These are phyloP conservation scores for Meliscaeva auricollis DNA, from an alignment of 2,888 invertebrate genomes.

Conservation along the genomic window DNA sequence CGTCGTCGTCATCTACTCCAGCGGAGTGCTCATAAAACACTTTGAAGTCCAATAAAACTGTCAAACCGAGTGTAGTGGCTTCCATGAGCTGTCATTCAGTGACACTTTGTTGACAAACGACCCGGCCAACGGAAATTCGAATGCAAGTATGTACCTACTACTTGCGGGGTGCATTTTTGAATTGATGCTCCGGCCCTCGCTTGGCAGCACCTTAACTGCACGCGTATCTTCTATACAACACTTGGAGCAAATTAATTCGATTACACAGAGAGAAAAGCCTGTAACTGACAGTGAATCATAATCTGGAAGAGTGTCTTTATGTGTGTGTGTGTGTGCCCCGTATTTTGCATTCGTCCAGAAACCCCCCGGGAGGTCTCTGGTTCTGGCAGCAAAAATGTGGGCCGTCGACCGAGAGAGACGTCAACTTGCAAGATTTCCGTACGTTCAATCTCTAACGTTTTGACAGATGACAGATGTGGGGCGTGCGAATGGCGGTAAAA, in stretches of 20 bases:
- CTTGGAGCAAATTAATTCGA: constrained; percentile 70
- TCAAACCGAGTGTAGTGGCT: constrained; percentile 77
- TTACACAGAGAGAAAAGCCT: constrained; percentile 42
- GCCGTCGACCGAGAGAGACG: constrained; percentile 32
- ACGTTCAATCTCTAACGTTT: constrained; percentile 45
- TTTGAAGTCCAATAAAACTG: constrained; percentile 84
- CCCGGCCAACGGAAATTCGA: constrained; percentile 66
- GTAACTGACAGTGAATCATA: constrained; percentile 67
- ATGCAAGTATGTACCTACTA: constrained; percentile 21
- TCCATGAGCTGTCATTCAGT: constrained; percentile 71
- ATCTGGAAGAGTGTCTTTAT: constrained; percentile 46
- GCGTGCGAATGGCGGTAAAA: constrained; percentile 64
- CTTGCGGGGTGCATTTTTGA: constrained; percentile 42
- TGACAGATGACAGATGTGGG: constrained; percentile 68
- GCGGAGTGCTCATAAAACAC: constrained; percentile 82
- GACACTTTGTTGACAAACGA: constrained; percentile 69
- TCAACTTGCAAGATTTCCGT: constrained; percentile 37
- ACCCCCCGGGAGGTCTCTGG: constrained; percentile 22
- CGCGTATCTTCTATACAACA: constrained; percentile 32
- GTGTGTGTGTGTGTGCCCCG: constrained; percentile 44
- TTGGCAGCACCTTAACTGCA: not conserved
- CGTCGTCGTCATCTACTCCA: constrained; percentile 42
- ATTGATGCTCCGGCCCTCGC: constrained; percentile 46
- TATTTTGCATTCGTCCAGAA: constrained; percentile 16
- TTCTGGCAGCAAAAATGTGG: constrained; percentile 42